Conservation (phyloP, 2,888 invertebrate species). For the Drosophila meridionalis region DNA sequence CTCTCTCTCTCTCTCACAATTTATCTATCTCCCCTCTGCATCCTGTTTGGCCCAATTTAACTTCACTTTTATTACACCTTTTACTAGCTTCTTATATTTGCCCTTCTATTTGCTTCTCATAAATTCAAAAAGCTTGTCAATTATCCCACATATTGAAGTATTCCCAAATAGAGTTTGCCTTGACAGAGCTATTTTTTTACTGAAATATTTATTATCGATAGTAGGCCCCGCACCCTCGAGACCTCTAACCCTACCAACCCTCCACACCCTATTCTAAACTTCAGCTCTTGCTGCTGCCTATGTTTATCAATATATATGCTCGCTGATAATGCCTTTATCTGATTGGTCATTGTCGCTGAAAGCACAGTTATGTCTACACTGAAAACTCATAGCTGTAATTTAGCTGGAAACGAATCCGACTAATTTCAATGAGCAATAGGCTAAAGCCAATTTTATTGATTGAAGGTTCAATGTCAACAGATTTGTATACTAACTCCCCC, state of each 20-base stretch:
- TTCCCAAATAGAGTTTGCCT: neutral
- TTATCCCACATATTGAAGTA: neutral
- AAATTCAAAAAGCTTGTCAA: neutral
- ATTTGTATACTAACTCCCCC: neutral
- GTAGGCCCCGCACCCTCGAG: neutral
- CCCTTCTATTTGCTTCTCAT: constrained; percentile 4
- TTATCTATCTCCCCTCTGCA: neutral
- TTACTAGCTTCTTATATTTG: too few species aligned
- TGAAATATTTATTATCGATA: neutral
- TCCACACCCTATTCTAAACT: neutral
- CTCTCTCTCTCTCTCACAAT: neutral
- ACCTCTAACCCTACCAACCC: neutral
- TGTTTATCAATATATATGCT: constrained; percentile 8
- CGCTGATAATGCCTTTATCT: constrained; percentile 41
- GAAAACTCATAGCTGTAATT: constrained; percentile 3
- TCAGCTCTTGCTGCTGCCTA: neutral
- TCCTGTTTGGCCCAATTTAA: neutral
- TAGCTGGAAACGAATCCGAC: constrained; percentile 29
- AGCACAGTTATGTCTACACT: neutral
- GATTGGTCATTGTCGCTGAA: constrained; percentile 28
- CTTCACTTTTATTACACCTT: neutral
- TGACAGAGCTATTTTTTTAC: neutral
- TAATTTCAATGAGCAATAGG: constrained; percentile 32
- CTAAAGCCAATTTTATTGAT: constrained; percentile 10
- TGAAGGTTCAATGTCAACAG: constrained; percentile 12